A percentile compares a stretch with the other conserved stretches of the same genome.
Conservation (phyloP, 2,797 vertebrate species). For the Aldrovandia affinis region DNA sequence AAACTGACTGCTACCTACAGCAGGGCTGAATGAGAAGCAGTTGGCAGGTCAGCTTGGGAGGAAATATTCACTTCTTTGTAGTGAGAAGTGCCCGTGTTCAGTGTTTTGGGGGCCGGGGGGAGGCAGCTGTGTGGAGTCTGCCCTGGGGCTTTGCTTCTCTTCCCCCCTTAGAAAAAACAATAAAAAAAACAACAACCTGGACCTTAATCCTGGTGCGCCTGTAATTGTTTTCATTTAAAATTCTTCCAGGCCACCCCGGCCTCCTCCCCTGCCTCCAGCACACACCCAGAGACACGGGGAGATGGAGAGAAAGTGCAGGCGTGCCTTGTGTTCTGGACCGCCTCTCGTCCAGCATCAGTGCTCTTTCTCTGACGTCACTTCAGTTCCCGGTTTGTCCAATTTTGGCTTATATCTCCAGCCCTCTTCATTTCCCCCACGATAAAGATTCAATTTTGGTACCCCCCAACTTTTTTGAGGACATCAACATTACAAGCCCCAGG, state of each 20-base stretch:
- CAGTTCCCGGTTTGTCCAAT: background rate
- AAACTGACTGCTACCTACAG: conserved; percentile 55
- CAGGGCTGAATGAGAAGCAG: conserved; percentile 63
- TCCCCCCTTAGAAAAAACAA: conserved; percentile 26
- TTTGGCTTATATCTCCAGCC: background rate
- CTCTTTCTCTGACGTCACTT: background rate
- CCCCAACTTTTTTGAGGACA: background rate
- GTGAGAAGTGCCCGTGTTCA: conserved; percentile 56
- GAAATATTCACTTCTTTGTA: conserved; percentile 60
- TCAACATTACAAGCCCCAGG: background rate
- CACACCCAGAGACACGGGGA: background rate
- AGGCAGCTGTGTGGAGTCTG: conserved; percentile 34
- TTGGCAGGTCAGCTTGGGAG: conserved; percentile 54
- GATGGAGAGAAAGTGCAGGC: background rate
- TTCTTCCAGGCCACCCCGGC: conserved; percentile 58
- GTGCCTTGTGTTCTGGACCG: background rate
- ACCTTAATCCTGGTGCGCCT: conserved; percentile 72
- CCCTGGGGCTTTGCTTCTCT: conserved; percentile 61
- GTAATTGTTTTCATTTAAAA: conserved; percentile 71
- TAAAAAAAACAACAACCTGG: conserved; percentile 60
- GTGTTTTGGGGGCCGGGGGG: conserved; percentile 15
- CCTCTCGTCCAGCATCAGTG: background rate
- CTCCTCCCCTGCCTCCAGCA: conserved; percentile 15
- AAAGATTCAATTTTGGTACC: background rate
- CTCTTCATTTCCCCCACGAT: background rate